Percentiles rank a stretch among this genome's conserved stretches.
phyloP scores from a whole-genome alignment of 1,140 invertebrate species.

The Oryctes rhinoceros region DNA sequence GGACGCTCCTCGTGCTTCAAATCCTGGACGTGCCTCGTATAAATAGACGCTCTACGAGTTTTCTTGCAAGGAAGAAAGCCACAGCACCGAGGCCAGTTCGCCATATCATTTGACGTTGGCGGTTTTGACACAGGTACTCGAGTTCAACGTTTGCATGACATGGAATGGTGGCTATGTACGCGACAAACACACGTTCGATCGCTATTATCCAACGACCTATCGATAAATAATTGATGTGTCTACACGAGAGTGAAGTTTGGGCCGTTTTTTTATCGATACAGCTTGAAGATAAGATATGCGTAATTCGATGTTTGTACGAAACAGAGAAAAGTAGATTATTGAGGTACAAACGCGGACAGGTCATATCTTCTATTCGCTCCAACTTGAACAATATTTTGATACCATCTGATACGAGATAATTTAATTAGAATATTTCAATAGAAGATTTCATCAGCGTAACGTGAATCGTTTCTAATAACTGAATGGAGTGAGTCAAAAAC shows the following conservation, averaged over 20 bases:
- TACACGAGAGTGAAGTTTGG: constrained; percentile 15
- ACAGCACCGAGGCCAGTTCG: constrained; percentile 18
- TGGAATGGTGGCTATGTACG: not conserved
- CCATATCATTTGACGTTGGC: not conserved
- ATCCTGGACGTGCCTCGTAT: not conserved
- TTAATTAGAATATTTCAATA: too few relatives aligned
- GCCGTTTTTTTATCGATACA: constrained; percentile 8
- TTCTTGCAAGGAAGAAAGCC: not conserved
- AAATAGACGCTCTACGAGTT: not conserved
- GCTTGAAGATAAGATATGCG: constrained; percentile 14
- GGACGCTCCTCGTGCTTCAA: not conserved
- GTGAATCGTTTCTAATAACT: too few relatives aligned
- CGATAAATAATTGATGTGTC: constrained; percentile 21
- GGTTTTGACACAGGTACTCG: not conserved
- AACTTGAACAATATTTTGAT: not conserved
- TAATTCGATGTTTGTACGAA: constrained; percentile 10
- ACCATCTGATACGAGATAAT: not conserved
- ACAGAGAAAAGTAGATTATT: constrained; percentile 14
- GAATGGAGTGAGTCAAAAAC: too few relatives aligned
- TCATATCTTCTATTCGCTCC: not conserved
- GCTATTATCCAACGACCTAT: not conserved
- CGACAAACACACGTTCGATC: not conserved
- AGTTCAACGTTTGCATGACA: not conserved
- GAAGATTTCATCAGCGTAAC: too few relatives aligned
- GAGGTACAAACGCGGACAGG: not conserved